These are phyloP conservation scores for Oscheius onirici DNA, from an alignment of 2,888 invertebrate species.

Conservation along the genomic window DNA sequence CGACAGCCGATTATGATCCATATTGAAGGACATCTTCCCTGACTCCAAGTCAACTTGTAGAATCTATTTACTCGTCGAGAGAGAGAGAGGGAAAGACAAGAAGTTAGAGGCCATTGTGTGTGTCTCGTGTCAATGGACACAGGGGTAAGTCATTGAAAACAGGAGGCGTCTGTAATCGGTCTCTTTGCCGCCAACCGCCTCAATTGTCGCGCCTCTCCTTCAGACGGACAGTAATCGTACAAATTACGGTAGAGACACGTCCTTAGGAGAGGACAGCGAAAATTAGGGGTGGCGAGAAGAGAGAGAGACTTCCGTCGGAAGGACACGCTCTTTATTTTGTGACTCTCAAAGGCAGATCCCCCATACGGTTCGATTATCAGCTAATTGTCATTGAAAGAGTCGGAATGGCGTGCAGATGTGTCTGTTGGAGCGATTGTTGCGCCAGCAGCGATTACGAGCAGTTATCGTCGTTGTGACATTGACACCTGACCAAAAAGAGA, in stretches of 20 bases:
- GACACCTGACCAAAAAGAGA: neutral
- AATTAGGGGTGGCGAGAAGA: conserved; percentile 24
- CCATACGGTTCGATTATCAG: neutral
- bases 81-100: neutral
- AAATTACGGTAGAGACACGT: conserved; percentile 30
- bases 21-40: conserved; percentile 14
- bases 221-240: conserved; percentile 27
- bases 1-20: conserved; percentile 22
- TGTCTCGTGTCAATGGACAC: conserved; percentile 1
- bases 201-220: conserved; percentile 22
- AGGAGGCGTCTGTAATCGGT: conserved; percentile 18
- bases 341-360: no score
- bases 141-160: conserved; percentile 21
- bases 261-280: conserved; percentile 9
- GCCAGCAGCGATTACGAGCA: conserved; percentile 28
- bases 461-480: conserved; percentile 27
- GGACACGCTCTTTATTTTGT: no score
- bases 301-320: conserved; percentile 25
- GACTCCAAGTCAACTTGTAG: no score
- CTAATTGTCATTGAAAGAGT: neutral
- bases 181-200: conserved; percentile 20
- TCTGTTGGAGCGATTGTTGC: conserved; percentile 23
- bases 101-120: conserved; percentile 3
- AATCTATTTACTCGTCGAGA: neutral
- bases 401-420: conserved; percentile 5